These are phyloP conservation scores for Rhizomys pruinosus DNA, from an alignment of 2,113 vertebrate genomes.

Conservation along the genomic window DNA sequence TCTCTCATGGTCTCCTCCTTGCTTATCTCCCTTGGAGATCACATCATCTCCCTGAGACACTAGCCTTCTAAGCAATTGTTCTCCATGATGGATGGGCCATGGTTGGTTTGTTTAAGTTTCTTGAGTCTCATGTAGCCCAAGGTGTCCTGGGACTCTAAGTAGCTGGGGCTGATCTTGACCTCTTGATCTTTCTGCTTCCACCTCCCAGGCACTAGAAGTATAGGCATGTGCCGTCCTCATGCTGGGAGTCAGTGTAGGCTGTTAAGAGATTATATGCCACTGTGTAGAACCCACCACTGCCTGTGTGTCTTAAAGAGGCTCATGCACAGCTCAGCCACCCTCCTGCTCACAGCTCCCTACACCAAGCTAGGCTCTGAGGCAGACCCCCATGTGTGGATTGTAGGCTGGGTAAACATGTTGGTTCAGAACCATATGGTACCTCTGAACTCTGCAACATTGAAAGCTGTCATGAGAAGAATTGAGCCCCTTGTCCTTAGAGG, in stretches of 20 bases:
- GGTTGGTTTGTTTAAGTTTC: background rate
- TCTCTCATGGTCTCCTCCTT: background rate
- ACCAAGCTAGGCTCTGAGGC: background rate
- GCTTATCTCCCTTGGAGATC: background rate
- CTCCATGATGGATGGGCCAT: background rate
- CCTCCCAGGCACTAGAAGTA: background rate
- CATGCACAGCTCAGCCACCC: rapidly evolving
- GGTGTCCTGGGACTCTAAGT: background rate
- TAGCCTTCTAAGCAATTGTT: background rate
- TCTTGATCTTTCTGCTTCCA: background rate
- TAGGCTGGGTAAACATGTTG: background rate
- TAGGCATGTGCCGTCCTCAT: background rate
- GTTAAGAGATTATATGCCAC: background rate
- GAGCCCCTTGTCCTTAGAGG: background rate
- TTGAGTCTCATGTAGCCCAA: background rate
- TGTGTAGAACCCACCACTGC: rapidly evolving
- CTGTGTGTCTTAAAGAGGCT: background rate
- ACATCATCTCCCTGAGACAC: background rate
- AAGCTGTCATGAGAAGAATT: background rate
- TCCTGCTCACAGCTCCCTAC: rapidly evolving
- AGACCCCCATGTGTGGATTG: rapidly evolving
- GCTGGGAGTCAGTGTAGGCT: background rate
- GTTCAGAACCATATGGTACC: rapidly evolving
- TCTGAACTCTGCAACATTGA: background rate
- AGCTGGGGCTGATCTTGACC: background rate